These are phyloP conservation scores for Thaumatotibia leucotreta DNA, from an alignment of 1,140 invertebrate genomes.

Conservation along the genomic window DNA sequence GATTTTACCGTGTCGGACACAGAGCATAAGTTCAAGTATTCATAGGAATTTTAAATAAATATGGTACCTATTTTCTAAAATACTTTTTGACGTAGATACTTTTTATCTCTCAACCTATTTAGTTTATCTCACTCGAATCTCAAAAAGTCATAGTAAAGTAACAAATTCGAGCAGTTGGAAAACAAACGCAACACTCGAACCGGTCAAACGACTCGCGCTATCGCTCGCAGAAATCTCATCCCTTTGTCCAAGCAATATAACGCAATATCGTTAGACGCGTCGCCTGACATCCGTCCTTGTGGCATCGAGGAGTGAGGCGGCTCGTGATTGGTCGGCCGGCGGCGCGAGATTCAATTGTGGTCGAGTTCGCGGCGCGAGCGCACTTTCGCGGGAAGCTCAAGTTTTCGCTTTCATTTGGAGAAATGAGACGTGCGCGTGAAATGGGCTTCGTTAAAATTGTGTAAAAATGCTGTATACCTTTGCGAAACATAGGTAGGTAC, in stretches of 20 bases:
- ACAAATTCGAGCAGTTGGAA: constrained; percentile 13
- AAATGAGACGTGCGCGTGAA: constrained; percentile 48
- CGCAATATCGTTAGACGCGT: constrained; percentile 39
- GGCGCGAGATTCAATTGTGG: constrained; percentile 64
- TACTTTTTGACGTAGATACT: too few species aligned
- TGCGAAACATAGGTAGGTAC: constrained; percentile 26
- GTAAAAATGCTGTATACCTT: constrained; percentile 26
- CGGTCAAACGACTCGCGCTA: constrained; percentile 10
- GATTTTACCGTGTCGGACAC: neutral
- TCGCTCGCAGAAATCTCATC: constrained; percentile 34
- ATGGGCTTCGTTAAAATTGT: constrained; percentile 8
- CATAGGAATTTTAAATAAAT: too few species aligned
- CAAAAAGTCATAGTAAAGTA: neutral
- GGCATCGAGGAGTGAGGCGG: constrained; percentile 32
- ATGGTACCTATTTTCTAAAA: too few species aligned
- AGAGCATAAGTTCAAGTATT: neutral
- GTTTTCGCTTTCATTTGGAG: constrained; percentile 57
- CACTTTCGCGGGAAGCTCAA: constrained; percentile 55
- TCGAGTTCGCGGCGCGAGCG: constrained; percentile 38
- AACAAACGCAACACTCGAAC: constrained; percentile 9
- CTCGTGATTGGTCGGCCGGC: constrained; percentile 38
- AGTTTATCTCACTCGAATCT: too few species aligned
- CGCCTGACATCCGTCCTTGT: constrained; percentile 48
- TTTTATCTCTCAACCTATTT: too few species aligned
- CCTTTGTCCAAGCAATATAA: constrained; percentile 33